phyloP scores from a whole-genome alignment of 2,113 vertebrate genomes.

The Leptosomus discolor region DNA sequence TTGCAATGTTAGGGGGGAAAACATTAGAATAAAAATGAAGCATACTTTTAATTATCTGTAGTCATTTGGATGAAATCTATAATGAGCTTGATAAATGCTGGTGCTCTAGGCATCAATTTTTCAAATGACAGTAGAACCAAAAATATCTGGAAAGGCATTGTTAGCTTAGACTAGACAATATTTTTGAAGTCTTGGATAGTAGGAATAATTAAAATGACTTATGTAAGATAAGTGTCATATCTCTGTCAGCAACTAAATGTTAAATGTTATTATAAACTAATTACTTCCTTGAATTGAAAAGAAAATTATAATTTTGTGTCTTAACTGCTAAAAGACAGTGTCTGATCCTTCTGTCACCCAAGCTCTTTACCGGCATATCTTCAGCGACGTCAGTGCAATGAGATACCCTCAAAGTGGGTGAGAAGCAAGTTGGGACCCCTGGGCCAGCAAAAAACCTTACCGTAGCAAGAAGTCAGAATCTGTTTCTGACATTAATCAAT shows the following conservation, averaged over 20 bases:
- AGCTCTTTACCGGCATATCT: neutral
- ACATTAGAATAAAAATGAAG: constrained; percentile 52
- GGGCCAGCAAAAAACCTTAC: neutral
- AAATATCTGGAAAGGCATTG: constrained; percentile 46
- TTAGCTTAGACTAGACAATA: constrained; percentile 20
- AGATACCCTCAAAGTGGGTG: neutral
- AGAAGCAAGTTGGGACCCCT: neutral
- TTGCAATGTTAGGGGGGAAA: neutral
- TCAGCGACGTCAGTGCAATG: neutral
- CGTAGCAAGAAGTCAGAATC: neutral
- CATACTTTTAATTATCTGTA: constrained; percentile 64
- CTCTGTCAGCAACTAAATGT: constrained; percentile 59
- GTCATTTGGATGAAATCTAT: constrained; percentile 50
- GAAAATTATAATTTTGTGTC: constrained; percentile 35
- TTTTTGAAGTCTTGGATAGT: constrained; percentile 49
- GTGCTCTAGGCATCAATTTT: constrained; percentile 56
- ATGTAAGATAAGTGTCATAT: constrained; percentile 51
- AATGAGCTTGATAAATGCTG: constrained; percentile 63
- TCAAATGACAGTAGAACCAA: constrained; percentile 4
- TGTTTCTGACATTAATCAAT: rapidly evolving
- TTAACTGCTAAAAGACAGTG: neutral
- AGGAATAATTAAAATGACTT: constrained; percentile 67
- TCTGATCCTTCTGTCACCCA: neutral
- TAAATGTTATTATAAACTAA: constrained; percentile 60
- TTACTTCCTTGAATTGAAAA: constrained; percentile 42